Percentiles rank a stretch among this genome's conserved stretches.
Evolutionary conservation across 2,888 invertebrate genomes (phyloP).

Genomic region (Tubulanus polymorphus): DNA sequence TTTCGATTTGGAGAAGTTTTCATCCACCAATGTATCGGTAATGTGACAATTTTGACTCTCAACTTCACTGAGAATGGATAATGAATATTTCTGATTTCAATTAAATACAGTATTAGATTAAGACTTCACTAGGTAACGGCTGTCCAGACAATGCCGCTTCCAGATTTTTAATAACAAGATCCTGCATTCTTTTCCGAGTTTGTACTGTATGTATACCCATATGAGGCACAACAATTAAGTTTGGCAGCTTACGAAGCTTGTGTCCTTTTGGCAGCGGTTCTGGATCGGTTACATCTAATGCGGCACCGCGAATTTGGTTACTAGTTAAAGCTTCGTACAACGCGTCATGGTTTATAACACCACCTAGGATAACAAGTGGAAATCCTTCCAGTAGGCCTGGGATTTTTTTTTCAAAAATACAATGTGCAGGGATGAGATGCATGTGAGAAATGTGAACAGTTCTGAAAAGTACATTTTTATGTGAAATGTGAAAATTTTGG

Average conservation of each 20-base stretch:
- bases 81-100: too few species aligned
- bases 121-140: conserved; percentile 6
- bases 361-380: too few species aligned
- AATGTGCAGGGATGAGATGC: too few species aligned
- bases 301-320: conserved; percentile 21
- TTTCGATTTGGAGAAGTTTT: too few species aligned
- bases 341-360: conserved; percentile 23
- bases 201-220: conserved; percentile 15
- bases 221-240: conserved; percentile 24
- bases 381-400: too few species aligned
- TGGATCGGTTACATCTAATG: conserved; percentile 27
- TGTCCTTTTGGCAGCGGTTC: conserved; percentile 24
- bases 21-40: too few species aligned
- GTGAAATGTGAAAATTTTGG: too few species aligned
- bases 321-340: conserved; percentile 19
- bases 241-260: conserved; percentile 17
- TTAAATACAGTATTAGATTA: neutral
- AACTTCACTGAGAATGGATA: too few species aligned
- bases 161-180: conserved; percentile 11
- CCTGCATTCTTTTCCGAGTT: conserved; percentile 13
- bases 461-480: too few species aligned
- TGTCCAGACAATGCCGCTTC: conserved; percentile 10
- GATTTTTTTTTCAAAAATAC: too few species aligned
- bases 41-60: too few species aligned
- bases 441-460: too few species aligned